Evolutionary conservation across 2,113 vertebrate species (phyloP), one percentile per base, ranked within the genome.

Genomic region (Verasper variegatus): DNA sequence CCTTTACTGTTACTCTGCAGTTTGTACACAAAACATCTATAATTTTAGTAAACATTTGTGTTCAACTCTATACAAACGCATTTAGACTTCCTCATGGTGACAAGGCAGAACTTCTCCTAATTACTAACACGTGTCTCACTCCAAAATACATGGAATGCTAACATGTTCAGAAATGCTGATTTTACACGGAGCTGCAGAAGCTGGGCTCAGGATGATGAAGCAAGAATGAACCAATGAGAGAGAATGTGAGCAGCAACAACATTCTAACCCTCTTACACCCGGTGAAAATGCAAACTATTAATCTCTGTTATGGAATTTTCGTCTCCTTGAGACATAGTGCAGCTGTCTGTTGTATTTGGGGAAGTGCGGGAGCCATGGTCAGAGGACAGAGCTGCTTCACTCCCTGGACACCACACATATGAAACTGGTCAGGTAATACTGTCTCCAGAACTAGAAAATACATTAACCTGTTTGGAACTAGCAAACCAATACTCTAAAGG

Each of bases 121-220:
- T 52, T n/a, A 69, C 45, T 52, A 70, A 83, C 23, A 56, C 21
- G 15, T 15, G n/a, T 15, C 61, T 13, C 5, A 51, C n/a, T 35
- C 24, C 35, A 6, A 78, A 58, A 55, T 6, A 59, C 21, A 1
- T 12, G 27, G 49, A 51, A 21, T 8, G 5, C 68, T n/a, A 37
- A 21, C 45, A 55, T 18, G 31, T 13, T 52, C 24, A 21, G 40
- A 66, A 52, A 57, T 31, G 4, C 64, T n/a, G 45, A 59, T 21
- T 51, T n/a, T 40, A 1, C 17, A 62, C 1, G 9, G 15, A 10
- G 40, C 31, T 2, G 17, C 8, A 21, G 21, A 26, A 15, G 52
- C 58, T 59, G 5, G 59, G 17, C 23, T 69, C 24, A 40, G 23
- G 31, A 78, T 74, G 65, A 78, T 23, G 5, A 52, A 47, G 59